A percentile compares a stretch with the other conserved stretches of the same genome.
Evolutionary conservation across 2,113 vertebrate genomes (phyloP).

Genomic region (Formicarius rufipectus): DNA sequence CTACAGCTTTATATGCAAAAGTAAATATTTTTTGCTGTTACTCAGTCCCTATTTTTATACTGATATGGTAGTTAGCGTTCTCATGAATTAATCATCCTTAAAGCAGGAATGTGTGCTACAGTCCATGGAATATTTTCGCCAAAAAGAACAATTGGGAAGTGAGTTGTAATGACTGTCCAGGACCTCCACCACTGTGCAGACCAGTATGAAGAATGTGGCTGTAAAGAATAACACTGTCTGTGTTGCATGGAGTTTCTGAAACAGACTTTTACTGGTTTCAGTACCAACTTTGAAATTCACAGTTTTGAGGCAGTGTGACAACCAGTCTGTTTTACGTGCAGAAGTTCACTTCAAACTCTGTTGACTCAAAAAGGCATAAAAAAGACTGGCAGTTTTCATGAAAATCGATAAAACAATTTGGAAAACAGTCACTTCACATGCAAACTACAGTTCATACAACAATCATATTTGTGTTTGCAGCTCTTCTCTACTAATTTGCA

Average conservation of each 20-base stretch:
- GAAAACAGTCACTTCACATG: neutral
- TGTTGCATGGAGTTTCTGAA: neutral
- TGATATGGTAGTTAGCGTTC: neutral
- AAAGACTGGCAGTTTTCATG: neutral
- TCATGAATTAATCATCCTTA: neutral
- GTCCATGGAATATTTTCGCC: neutral
- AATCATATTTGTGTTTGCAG: neutral
- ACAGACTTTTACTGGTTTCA: neutral
- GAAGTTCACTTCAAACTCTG: neutral
- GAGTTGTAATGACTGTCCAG: neutral
- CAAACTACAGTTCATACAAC: neutral
- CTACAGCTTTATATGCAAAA: neutral
- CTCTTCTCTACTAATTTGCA: neutral
- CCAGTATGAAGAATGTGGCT: neutral
- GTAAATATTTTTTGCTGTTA: neutral
- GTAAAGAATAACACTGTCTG: neutral
- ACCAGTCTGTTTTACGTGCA: neutral
- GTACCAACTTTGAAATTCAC: neutral
- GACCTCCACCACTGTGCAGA: fast-evolving
- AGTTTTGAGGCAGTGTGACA: neutral
- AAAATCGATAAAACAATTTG: neutral
- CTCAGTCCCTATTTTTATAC: neutral
- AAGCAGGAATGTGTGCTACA: neutral
- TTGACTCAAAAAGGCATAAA: neutral
- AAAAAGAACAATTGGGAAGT: neutral